Evolutionary conservation across 2,797 vertebrate genomes (phyloP).

Genomic region (Alca torda): DNA sequence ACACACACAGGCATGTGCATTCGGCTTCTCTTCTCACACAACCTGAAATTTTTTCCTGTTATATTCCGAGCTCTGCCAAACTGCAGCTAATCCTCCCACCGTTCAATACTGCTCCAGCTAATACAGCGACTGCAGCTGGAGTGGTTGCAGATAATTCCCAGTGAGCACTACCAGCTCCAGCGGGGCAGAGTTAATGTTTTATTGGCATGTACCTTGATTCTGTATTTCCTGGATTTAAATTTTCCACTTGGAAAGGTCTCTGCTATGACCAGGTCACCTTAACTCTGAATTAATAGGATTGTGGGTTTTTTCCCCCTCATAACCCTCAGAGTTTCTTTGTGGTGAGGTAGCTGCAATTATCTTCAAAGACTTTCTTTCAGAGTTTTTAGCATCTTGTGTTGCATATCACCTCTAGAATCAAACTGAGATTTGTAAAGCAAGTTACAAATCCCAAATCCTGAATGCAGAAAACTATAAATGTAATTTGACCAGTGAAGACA

Average conservation of each 20-base stretch:
- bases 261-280: background rate
- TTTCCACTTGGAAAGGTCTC: conserved; percentile 37
- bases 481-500: background rate
- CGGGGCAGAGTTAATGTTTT: background rate
- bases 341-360: conserved; percentile 64
- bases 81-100: background rate
- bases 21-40: background rate
- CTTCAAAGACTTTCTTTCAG: conserved; percentile 65
- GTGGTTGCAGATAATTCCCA: conserved; percentile 13
- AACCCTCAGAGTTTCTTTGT: conserved; percentile 49
- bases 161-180: background rate
- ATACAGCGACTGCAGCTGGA: conserved; percentile 14
- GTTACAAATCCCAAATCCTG: background rate
- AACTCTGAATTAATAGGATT: conserved; percentile 7
- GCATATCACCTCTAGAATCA: background rate
- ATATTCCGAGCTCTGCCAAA: background rate
- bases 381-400: conserved; percentile 44
- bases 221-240: conserved; percentile 3
- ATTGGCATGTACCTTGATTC: background rate
- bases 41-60: background rate
- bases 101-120: background rate
- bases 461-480: background rate
- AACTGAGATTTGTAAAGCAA: conserved; percentile 52
- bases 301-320: background rate
- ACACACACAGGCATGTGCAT: background rate